Base-by-base conservation (phyloP, 2,113 vertebrate genomes). In the Cromileptes altivelis region DNA sequence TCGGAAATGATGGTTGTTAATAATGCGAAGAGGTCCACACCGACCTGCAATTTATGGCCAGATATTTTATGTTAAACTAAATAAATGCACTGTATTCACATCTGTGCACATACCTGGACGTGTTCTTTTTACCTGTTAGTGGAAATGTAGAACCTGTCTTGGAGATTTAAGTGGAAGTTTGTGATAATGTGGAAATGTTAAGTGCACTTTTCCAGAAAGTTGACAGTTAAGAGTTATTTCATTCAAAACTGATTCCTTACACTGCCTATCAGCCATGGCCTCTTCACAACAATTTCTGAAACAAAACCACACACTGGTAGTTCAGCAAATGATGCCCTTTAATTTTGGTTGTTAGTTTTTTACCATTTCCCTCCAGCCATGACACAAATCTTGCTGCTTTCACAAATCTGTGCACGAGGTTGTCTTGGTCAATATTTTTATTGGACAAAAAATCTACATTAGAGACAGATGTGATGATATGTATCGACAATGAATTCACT, bases 371-470 rank as follows among this genome's bases (percentile, higher is more conserved):
- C 27, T 23, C 9, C 30, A 57, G 11, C 8, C 23, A 21, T 57
- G 58, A 45, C 60, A 25, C 1, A 6, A 18, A 30, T 74, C 58
- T 33, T 65, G 50, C 60, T 7, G n/a, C 47, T 70, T 42, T 6
- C 25, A 8, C n/a, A 14, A 50, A n/a, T 76, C 11, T 56, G 62
- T 15, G 27, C 56, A 37, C 47, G 21, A 12, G 18, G 49, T 17
- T 55, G n/a, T 78, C 23, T 42, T 27, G 21, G 19, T 37, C 11
- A 30, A 63, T 62, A 0, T 1, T 60, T 65, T 7, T 49, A 47
- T 23, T 27, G 4, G 18, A 23, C 1, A 23, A 30, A 75, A 75
- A 27, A 27, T 67, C 62, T 86, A 42, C 6, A 75, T 77, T 23
- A 3, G 30, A 17, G 6, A 23, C 7, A 42, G 3, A 33, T 40